Conservation (phyloP, 2,797 vertebrate genomes). For the Iguana delicatissima region DNA sequence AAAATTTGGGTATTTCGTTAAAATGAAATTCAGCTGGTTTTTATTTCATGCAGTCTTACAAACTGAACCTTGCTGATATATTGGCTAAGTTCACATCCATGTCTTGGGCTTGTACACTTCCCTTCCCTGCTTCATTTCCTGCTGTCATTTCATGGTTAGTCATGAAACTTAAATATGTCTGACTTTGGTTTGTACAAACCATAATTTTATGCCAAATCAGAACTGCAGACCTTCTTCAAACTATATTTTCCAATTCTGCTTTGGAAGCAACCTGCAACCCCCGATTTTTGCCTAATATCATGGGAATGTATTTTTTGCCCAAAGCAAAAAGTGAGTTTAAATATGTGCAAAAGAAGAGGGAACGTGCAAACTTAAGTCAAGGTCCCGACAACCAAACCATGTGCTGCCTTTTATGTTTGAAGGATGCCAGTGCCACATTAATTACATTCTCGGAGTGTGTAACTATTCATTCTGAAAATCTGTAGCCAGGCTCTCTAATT, state of each 20-base stretch:
- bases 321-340: background rate
- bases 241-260: background rate
- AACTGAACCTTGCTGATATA: background rate
- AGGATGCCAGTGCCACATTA: background rate
- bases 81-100: background rate
- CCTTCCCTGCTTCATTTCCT: background rate
- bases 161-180: background rate
- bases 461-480: slow-evolving; percentile 4
- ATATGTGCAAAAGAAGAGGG: background rate
- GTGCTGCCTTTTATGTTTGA: background rate
- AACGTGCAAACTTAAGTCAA: background rate
- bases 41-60: background rate
- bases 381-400: no score
- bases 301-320: background rate
- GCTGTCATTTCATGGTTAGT: no score
- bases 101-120: background rate
- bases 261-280: background rate
- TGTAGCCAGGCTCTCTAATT: background rate
- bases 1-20: background rate
- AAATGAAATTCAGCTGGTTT: slow-evolving; percentile 15
- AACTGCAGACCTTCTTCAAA: background rate
- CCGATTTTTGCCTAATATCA: background rate
- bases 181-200: background rate
- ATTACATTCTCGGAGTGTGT: accelerated
- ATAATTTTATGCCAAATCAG: background rate